Conservation (phyloP, 1,140 invertebrate genomes). For the Chionoecetes opilio region DNA sequence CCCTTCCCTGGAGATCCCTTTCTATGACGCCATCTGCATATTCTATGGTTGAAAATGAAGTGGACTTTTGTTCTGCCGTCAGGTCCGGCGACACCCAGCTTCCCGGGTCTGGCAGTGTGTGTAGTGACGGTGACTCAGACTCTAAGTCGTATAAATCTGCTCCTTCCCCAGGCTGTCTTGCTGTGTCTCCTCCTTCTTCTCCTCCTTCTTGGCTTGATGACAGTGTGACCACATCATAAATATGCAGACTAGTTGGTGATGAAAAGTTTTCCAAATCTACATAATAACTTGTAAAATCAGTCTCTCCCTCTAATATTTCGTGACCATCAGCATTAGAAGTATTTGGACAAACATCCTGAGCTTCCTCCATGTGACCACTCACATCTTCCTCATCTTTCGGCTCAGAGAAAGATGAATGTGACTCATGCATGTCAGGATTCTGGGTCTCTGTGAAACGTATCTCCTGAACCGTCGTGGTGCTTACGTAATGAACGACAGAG, state of each 20-base stretch:
- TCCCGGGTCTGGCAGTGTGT: neutral
- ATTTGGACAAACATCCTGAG: neutral
- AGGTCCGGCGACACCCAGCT: neutral
- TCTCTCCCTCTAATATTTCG: neutral
- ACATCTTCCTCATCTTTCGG: neutral
- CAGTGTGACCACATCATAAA: neutral
- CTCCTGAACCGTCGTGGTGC: neutral
- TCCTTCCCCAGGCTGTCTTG: neutral
- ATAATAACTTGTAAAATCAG: slow-evolving; percentile 34
- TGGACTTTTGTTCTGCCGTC: neutral
- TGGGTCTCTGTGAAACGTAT: neutral
- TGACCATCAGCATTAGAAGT: neutral
- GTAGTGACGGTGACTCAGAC: neutral
- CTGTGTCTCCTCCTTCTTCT: too few relatives aligned
- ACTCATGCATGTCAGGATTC: neutral
- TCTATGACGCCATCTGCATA: neutral
- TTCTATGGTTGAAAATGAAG: neutral
- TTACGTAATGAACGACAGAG: neutral
- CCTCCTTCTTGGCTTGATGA: neutral
- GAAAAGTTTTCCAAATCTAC: slow-evolving; percentile 9
- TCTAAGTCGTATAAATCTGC: neutral
- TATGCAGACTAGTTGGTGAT: neutral
- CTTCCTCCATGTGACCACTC: neutral
- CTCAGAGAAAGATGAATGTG: neutral
- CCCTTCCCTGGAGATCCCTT: neutral